Base-by-base conservation (phyloP, 1,140 invertebrate species). In the Calliopsis andreniformis region DNA sequence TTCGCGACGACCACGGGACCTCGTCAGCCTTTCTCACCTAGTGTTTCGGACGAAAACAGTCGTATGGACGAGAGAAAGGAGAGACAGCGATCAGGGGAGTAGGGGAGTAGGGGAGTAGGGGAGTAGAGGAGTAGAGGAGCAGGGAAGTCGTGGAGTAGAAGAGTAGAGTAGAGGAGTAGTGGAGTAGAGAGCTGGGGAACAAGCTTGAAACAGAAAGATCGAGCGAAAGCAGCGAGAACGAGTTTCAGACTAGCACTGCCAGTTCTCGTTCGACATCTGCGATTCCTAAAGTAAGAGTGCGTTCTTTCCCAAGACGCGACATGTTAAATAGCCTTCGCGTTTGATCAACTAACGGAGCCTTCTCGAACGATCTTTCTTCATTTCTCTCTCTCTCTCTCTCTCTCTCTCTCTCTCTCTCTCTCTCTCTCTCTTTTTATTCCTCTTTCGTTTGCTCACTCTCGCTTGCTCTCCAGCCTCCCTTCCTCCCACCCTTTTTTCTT, bases 241-340 rank as follows among this genome's bases (percentile, higher is more conserved):
- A 86, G 83, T 86, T 86, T 86, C 71, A 86, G 85, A 86, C 80
- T 86, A 79, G 82, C 80, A 85, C 49, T 71, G 80, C 76, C 82
- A 71, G 80, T 86, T 47, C n/a, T n/a, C 53, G 76, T 80, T 64
- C 59, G 72, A 82, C 81, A 84, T 76, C 83, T 80, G 83, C 79
- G 83, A 84, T 84, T 83, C 78, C 69, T 72, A 66, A 75, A 78
- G 61, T 72, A 75, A 78, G n/a, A n/a, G 61, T 72, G 78, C 69
- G 73, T 84, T 68, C 82, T 75, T 79, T 66, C 69, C 64, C 70
- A 76, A n/a, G n/a, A 71, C 77, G 62, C 62, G 82, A 71, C 80
- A 80, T 80, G 82, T 72, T 77, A 83, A 83, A 84, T 77, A 80
- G 73, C 68, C 69, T 75, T 78, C 83, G 73, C 78, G 80, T 64